Percentiles rank a stretch among this genome's conserved stretches.
phyloP scores from a whole-genome alignment of 1,140 invertebrate genomes.

The Choristoneura fumiferana region DNA sequence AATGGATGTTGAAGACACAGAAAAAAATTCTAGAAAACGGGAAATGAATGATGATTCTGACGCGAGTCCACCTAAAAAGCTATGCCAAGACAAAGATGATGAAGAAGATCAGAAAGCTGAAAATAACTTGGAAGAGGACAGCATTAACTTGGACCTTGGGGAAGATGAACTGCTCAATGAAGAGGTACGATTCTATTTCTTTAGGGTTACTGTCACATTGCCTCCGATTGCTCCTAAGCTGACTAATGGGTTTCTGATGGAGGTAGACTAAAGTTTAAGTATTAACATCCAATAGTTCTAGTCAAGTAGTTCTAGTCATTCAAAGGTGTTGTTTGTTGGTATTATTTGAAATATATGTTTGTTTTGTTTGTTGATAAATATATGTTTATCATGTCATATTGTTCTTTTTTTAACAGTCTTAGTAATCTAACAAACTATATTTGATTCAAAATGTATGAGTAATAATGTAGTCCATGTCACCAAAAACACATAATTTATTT shows the following conservation, averaged over 20 bases:
- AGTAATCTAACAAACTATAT: neutral
- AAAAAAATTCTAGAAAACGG: conserved; percentile 58
- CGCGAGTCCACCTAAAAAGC: conserved; percentile 62
- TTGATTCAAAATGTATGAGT: neutral
- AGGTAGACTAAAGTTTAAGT: conserved; percentile 51
- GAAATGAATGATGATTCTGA: conserved; percentile 61
- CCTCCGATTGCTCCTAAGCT: conserved; percentile 39
- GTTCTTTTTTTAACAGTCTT: conserved; percentile 47
- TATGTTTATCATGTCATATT: conserved; percentile 5
- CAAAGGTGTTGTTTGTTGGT: neutral
- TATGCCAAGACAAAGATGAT: conserved; percentile 53
- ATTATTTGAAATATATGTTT: neutral
- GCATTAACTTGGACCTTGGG: conserved; percentile 88
- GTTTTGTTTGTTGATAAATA: conserved; percentile 11
- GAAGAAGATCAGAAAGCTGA: conserved; percentile 68
- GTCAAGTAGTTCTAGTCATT: conserved; percentile 5
- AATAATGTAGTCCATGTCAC: conserved; percentile 23
- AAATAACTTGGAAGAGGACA: conserved; percentile 84
- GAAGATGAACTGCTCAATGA: conserved; percentile 90
- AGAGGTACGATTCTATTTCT: conserved; percentile 81
- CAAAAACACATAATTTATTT: conserved; percentile 24
- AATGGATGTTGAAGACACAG: conserved; percentile 53
- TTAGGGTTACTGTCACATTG: conserved; percentile 62
- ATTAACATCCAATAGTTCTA: neutral
- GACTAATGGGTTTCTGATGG: conserved; percentile 63